These are phyloP conservation scores for Calonectris borealis DNA, from an alignment of 2,113 vertebrate species.

Conservation along the genomic window DNA sequence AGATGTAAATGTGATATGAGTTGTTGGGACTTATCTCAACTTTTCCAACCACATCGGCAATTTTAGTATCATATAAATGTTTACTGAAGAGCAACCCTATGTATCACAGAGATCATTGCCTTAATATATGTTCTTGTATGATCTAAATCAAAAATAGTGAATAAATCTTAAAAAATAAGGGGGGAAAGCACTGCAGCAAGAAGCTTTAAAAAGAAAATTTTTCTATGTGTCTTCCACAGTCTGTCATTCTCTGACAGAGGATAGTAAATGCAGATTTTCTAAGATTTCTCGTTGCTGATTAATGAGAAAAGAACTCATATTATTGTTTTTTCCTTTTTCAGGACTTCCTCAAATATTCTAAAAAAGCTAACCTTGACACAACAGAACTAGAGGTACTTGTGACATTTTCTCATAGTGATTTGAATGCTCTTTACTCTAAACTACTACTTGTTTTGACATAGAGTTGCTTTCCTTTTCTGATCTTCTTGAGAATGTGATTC, in stretches of 20 bases:
- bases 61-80: neutral
- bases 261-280: neutral
- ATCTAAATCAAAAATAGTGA: neutral
- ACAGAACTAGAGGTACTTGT: constrained; percentile 88
- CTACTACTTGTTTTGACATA: neutral
- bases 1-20: neutral
- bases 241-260: neutral
- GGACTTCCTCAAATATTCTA: constrained; percentile 96
- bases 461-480: neutral
- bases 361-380: constrained; percentile 91
- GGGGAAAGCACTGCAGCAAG: neutral
- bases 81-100: neutral
- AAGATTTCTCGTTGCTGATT: neutral
- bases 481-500: neutral
- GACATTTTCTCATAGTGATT: neutral
- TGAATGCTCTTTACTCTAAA: neutral
- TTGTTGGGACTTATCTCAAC: neutral
- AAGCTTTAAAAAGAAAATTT: neutral
- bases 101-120: neutral
- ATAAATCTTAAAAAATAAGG: neutral
- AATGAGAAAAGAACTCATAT: neutral
- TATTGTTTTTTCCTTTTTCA: constrained; percentile 41
- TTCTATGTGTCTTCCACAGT: neutral
- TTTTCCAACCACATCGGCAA: neutral
- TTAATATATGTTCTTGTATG: neutral